phyloP scores from a whole-genome alignment of 2,888 invertebrate species.

The Altica lythri region DNA sequence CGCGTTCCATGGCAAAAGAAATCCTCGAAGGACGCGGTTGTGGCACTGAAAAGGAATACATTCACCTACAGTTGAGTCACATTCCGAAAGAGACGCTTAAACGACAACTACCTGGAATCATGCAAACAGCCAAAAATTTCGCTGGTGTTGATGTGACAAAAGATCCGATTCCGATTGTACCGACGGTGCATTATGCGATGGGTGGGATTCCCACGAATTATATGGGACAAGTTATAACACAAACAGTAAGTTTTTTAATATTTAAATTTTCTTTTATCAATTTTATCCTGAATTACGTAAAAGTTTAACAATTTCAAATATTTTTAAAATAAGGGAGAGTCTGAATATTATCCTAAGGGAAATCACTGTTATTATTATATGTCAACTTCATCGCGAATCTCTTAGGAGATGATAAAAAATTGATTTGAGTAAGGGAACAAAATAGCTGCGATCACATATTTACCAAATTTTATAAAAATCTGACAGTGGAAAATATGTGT shows the following conservation, averaged over 20 bases:
- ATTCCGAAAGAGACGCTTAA: conserved; percentile 63
- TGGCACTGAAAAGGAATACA: conserved; percentile 67
- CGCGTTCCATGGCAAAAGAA: conserved; percentile 53
- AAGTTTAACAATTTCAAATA: no score
- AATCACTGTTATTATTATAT: no score
- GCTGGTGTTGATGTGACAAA: conserved; percentile 69
- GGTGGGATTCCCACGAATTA: conserved; percentile 72
- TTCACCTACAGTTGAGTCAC: conserved; percentile 66
- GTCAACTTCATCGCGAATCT: no score
- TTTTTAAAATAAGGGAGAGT: no score
- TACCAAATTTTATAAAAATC: no score
- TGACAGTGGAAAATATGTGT: no score
- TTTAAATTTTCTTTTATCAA: no score
- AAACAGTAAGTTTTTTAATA: conserved; percentile 33
- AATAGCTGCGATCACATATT: no score
- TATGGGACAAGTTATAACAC: conserved; percentile 64
- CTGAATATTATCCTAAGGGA: no score
- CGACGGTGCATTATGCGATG: conserved; percentile 75
- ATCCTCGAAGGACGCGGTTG: conserved; percentile 76
- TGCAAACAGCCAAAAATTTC: conserved; percentile 68
- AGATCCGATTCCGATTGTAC: conserved; percentile 70
- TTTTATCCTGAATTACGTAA: no score
- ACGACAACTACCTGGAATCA: conserved; percentile 62
- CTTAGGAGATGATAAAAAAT: no score
- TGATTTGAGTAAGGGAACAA: no score